Evolutionary conservation across 2,888 invertebrate species (phyloP), one percentile per base, ranked within the genome.

Genomic region (Pandemis heparana): DNA sequence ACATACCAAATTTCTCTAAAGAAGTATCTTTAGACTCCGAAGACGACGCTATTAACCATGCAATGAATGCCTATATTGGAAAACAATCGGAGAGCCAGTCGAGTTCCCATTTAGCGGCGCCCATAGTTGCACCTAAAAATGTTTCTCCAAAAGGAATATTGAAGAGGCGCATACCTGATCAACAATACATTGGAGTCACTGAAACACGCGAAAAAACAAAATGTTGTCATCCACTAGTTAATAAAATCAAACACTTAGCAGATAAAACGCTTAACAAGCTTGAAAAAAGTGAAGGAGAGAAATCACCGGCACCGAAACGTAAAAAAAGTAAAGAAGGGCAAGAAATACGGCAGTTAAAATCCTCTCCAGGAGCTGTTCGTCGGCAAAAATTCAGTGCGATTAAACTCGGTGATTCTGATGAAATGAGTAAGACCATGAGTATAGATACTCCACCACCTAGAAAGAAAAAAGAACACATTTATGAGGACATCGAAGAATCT

Each of bases 231-330:
- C 95, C 96, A 41, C 91, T 96, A 72, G 96, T 96, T 78, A 96
- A 96, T 84, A 96, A 96, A 89, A 92, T 96, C 32, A 96, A 95
- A 86, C 95, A 95, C 78, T 92, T 96, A 88, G 96, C 96, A 18
- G 96, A 96, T 79, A 95, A 95, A 85, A 91, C 96, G 80, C 85
- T 95, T 87, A 92, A 95, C 80, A 92, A 94, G 82, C 81, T 92
- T 71, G 96, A 96, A 75, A 90, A 86, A 80, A 88, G 70, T 81
- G 92, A 92, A 75, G 85, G 81, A 79, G 92, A 93, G 81, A 92
- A 94, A 79, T 91, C 92, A 48, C 91, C 94, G 2, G 43, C 79
- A 60, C 79, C 89, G 12, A 94, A 93, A 80, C 84, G 92, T 46
- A 92, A 91, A 77, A 95, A 95, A 82, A 94, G 94, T 84, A 95